A percentile compares a stretch with the other conserved stretches of the same genome.
Conservation (phyloP, 1,140 invertebrate species). For the Drosophila persimilis region DNA sequence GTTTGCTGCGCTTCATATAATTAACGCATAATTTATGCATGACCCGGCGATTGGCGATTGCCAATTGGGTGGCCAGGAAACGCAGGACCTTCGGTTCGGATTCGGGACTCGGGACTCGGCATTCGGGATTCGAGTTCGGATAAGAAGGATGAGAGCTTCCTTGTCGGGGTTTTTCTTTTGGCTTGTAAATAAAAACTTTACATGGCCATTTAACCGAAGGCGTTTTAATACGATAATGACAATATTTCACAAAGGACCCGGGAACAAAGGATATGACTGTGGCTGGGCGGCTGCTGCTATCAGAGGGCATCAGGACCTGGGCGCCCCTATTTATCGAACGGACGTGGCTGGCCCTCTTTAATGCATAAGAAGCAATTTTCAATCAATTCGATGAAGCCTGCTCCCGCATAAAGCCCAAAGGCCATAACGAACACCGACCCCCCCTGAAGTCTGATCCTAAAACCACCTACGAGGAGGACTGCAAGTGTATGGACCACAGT, state of each 20-base stretch:
- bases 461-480: not conserved
- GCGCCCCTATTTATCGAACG: too few relatives aligned
- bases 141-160: not conserved
- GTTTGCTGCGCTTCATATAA: slow-evolving; percentile 44
- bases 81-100: not conserved
- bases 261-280: slow-evolving; percentile 6
- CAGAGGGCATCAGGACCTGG: not conserved
- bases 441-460: too few relatives aligned
- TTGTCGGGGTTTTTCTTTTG: slow-evolving; percentile 17
- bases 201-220: slow-evolving; percentile 58
- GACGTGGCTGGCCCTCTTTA: too few relatives aligned
- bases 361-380: not conserved
- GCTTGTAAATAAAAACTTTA: slow-evolving; percentile 55
- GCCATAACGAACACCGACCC: too few relatives aligned
- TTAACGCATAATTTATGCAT: slow-evolving; percentile 65
- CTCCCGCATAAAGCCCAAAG: too few relatives aligned
- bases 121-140: too few relatives aligned
- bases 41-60: slow-evolving; percentile 27
- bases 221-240: slow-evolving; percentile 58
- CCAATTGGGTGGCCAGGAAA: slow-evolving; percentile 1
- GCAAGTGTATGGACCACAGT: too few relatives aligned
- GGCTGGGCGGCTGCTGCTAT: not conserved
- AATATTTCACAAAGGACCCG: slow-evolving; percentile 53
- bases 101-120: too few relatives aligned
- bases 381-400: slow-evolving; percentile 1